Evolutionary conservation across 2,888 invertebrate genomes (phyloP), one percentile per base, ranked within the genome.

Genomic region (Sturmia bella): DNA sequence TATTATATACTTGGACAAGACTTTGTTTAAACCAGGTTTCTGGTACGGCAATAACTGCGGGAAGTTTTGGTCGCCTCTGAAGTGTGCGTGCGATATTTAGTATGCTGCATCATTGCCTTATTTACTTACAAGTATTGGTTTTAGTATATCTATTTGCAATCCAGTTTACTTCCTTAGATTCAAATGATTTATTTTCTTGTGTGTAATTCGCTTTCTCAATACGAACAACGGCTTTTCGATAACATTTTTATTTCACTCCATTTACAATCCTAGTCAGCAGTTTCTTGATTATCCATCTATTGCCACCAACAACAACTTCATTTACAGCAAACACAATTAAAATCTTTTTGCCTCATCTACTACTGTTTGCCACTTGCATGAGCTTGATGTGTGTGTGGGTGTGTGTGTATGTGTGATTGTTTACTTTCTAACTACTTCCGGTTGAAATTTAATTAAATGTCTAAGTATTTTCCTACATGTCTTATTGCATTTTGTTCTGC

Each of bases 391-490:
- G n/a, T n/a, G 64, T n/a, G 7, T 3, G n/a, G 17, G 17, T 45
- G 21, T 11, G 24, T 11, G 21, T 17, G 2, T 52, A 17, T 59
- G 13, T 43, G 0, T 63, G 39, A 39, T 37, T 59, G 43, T 73
- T 61, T 74, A 41, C 37, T 61, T 78, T 66, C 64, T 75, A 78
- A 82, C 78, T 78, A 75, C 66, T 82, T 82, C 82, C 82, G 82
- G 24, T 78, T 66, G 48, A 64, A 75, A 82, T 75, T 82, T 82
- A 82, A 82, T 82, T 82, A 82, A 82, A 82, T 78, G 78, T 75
- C 78, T 75, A 59, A 74, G 56, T 27, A 66, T 54, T 78, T 78
- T 54, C 57, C 64, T 66, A 52, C 59, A 66, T 75, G 69, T 74
- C 63, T 75, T 45, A 63, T 69, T 56, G 27, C 48, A 76, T 77